Evolutionary conservation across 1,140 invertebrate genomes (phyloP), one percentile per base, ranked within the genome.

Genomic region (Philotrypesis tridentata): DNA sequence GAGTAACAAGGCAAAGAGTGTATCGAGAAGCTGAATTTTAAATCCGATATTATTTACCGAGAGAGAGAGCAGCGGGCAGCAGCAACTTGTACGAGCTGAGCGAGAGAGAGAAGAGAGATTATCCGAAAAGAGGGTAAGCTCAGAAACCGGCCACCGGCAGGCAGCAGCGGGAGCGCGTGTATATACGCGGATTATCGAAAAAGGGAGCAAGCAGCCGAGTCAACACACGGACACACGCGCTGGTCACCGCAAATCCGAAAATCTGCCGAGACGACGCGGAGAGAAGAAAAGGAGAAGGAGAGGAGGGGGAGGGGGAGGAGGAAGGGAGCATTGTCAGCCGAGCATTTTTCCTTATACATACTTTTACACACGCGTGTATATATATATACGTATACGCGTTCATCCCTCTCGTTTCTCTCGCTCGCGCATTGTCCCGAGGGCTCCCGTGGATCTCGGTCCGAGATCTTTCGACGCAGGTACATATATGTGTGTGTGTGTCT

Each of bases 181-280:
- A 61, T 37, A 37, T 23, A 43, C 2, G n/a, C n/a, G 71, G 71
- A 73, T 80, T 80, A 80, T 61, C 71, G 71, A 40, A 61, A 72
- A 48, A 73, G 17, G 43, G 63, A 77, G 11, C 25, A 60, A 25
- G 65, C 31, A 48, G 23, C 3, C n/a, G n/a, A 79, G 76, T 79
- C 33, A 80, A 73, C 61, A 33, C 17, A 27, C n/a, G n/a, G n/a
- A n/a, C n/a, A n/a, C n/a, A n/a, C n/a, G n/a, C 23, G 61, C 9
- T 29, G 61, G 70, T 37, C 23, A 60, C 79, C 71, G 40, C 61
- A 75, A 80, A 80, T 80, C 60, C 60, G 48, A 80, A 73, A 73
- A 80, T 73, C 60, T 73, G 67, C 33, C 43, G 14, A n/a, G n/a
- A 14, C 6, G 21, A 29, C 0, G 33, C 21, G 9, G 33, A 9